Conservation (phyloP, 1,140 invertebrate species). For the Ladona fulva region DNA sequence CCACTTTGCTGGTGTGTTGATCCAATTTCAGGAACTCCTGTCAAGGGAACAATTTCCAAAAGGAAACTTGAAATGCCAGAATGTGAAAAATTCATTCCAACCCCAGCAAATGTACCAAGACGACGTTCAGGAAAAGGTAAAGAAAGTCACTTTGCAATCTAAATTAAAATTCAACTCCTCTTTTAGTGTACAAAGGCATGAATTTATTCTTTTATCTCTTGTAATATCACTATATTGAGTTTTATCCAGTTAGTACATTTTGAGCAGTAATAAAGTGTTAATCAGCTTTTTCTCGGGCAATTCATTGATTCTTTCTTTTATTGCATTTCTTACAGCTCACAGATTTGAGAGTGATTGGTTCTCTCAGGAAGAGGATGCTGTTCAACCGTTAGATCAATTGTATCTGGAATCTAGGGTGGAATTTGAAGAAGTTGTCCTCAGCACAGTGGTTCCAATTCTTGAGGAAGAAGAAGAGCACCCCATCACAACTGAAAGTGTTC, state of each 20-base stretch:
- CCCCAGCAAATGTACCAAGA: background rate
- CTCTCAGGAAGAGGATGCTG: background rate
- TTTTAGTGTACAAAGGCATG: no score
- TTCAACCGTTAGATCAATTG: background rate
- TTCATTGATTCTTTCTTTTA: no score
- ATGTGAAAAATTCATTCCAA: background rate
- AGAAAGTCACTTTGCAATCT: no score
- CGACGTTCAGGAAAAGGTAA: background rate
- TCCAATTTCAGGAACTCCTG: slow-evolving; percentile 57
- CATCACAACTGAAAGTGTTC: background rate
- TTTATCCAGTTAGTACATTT: no score
- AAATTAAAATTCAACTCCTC: no score
- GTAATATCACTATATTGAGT: no score
- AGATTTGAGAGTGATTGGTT: background rate
- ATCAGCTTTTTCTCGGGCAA: no score
- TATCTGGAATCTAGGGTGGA: background rate
- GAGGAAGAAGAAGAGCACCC: background rate
- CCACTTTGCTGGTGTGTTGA: slow-evolving; percentile 80
- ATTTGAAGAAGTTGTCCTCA: background rate
- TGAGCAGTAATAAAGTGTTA: no score
- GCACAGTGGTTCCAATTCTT: background rate
- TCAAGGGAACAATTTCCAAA: slow-evolving; percentile 40
- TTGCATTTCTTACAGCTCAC: background rate
- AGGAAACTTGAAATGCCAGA: background rate
- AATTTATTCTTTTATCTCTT: no score